These are phyloP conservation scores for Neoarius graeffei DNA, from an alignment of 2,113 vertebrate genomes.

Conservation along the genomic window DNA sequence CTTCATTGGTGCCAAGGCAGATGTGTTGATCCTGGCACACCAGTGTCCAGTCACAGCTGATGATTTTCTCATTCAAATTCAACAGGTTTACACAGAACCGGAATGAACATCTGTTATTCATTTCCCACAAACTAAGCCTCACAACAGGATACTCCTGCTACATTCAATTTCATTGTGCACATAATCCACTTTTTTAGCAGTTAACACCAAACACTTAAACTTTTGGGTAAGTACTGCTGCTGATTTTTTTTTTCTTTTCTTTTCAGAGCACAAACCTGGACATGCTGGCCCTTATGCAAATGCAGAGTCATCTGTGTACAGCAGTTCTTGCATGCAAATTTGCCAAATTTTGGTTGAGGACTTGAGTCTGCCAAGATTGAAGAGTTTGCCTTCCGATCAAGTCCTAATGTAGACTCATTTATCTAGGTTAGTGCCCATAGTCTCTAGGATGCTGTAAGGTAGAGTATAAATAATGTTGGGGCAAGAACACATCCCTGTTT, in stretches of 20 bases:
- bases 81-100: neutral
- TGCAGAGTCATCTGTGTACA: too few relatives aligned
- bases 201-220: conserved; percentile 3
- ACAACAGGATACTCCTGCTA: neutral
- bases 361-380: too few relatives aligned
- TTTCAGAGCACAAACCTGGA: neutral
- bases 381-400: too few relatives aligned
- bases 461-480: too few relatives aligned
- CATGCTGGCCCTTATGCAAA: neutral
- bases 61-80: neutral
- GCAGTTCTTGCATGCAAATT: too few relatives aligned
- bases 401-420: too few relatives aligned
- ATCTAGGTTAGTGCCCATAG: too few relatives aligned
- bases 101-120: neutral
- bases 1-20: neutral
- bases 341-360: too few relatives aligned
- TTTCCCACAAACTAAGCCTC: neutral
- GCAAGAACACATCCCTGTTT: too few relatives aligned
- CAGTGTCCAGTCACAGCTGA: neutral
- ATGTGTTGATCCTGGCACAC: neutral
- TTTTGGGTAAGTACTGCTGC: neutral
- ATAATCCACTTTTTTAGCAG: neutral
- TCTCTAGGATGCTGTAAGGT: too few relatives aligned
- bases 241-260: neutral
- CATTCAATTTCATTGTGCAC: neutral